Percentiles rank a stretch among this genome's conserved stretches.
Conservation (phyloP, 1,140 invertebrate species). For the Pissodes strobi region DNA sequence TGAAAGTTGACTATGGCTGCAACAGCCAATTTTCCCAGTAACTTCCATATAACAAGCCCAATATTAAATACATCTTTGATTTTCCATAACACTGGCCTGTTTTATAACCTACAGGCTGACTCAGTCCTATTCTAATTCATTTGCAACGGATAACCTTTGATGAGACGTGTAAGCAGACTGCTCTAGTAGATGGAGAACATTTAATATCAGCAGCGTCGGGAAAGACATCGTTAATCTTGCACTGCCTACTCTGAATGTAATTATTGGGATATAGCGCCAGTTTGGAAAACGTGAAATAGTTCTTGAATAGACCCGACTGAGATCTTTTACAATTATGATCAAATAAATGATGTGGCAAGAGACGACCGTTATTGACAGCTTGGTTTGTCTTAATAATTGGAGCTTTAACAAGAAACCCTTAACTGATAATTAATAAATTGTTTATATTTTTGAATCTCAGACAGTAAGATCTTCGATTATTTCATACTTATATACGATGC, state of each 20-base stretch:
- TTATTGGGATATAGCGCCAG: constrained; percentile 45
- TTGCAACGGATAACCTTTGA: constrained; percentile 38
- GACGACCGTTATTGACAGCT: not conserved
- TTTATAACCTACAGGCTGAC: not conserved
- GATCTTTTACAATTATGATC: constrained; percentile 19
- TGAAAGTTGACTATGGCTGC: too few relatives aligned
- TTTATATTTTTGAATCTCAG: too few relatives aligned
- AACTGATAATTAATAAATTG: too few relatives aligned
- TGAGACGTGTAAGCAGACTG: constrained; percentile 42
- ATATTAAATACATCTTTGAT: too few relatives aligned
- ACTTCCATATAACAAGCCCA: too few relatives aligned
- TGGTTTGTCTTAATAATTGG: too few relatives aligned
- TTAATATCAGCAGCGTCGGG: constrained; percentile 53
- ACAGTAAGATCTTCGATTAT: too few relatives aligned
- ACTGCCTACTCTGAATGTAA: constrained; percentile 55
- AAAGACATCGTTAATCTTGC: constrained; percentile 53
- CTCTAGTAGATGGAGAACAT: constrained; percentile 41
- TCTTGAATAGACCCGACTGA: constrained; percentile 16
- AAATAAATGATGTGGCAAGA: constrained; percentile 28
- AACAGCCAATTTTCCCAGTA: too few relatives aligned
- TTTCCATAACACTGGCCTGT: constrained; percentile 6
- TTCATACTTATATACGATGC: too few relatives aligned
- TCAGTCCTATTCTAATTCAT: constrained; percentile 26
- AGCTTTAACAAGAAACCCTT: too few relatives aligned
- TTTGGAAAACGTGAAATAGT: constrained; percentile 30